These are phyloP conservation scores for Neopelma chrysocephalum DNA, from an alignment of 2,797 vertebrate genomes.

Conservation along the genomic window DNA sequence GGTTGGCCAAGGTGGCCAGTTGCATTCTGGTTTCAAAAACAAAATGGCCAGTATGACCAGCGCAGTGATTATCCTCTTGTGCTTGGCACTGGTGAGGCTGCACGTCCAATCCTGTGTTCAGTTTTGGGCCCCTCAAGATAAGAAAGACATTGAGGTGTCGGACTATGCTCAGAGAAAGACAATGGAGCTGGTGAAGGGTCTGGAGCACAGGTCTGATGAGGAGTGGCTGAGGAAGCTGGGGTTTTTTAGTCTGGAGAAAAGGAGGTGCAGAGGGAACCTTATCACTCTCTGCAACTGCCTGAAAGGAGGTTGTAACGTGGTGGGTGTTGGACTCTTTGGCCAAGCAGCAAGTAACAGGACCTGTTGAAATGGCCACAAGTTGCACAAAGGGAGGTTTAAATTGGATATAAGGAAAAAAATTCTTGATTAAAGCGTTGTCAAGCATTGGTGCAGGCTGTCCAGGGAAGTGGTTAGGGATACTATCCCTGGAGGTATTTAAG, in stretches of 20 bases:
- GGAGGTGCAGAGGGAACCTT: background rate
- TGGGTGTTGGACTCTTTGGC: rapidly evolving
- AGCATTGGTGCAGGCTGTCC: rapidly evolving
- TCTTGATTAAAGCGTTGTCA: background rate
- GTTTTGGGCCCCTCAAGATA: background rate
- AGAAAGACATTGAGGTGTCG: background rate
- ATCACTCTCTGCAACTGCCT: no score
- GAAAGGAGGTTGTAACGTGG: background rate
- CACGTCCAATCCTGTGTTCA: background rate
- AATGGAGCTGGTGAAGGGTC: background rate
- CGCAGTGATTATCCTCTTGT: no score
- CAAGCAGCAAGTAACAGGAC: background rate
- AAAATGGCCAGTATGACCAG: rapidly evolving
- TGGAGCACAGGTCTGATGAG: background rate
- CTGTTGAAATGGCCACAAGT: background rate
- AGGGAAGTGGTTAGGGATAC: no score
- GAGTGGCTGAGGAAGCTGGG: background rate
- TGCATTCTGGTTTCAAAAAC: background rate
- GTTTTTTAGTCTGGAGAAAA: background rate
- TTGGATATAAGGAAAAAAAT: background rate
- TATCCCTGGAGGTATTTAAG: background rate
- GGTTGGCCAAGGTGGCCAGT: background rate
- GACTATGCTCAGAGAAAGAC: background rate
- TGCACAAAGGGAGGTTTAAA: background rate
- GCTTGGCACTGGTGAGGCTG: background rate